phyloP scores from a whole-genome alignment of 2,113 vertebrate species.

The Sciurus niger region DNA sequence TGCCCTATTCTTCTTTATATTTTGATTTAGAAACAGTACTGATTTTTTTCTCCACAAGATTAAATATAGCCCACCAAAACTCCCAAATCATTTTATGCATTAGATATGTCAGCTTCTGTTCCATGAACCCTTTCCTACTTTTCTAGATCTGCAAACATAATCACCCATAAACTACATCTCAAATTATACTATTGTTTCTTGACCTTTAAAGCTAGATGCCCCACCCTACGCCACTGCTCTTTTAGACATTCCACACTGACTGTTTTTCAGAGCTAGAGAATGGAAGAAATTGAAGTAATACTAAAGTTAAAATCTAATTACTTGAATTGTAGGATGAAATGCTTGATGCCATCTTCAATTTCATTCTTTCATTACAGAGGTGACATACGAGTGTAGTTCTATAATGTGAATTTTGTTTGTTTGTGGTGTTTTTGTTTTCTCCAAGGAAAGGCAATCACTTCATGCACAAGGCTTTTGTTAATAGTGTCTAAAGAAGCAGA shows the following conservation, averaged over 20 bases:
- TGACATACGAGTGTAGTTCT: not conserved
- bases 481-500: not conserved
- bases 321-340: conserved; percentile 34
- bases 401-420: not conserved
- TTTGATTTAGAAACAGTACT: not conserved
- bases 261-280: conserved; percentile 38
- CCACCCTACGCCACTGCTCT: not conserved
- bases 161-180: not conserved
- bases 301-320: not conserved
- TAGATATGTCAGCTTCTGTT: not conserved
- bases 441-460: not conserved
- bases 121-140: not conserved
- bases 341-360: not conserved
- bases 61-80: not conserved
- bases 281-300: conserved; percentile 1
- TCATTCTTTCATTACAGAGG: conserved; percentile 35
- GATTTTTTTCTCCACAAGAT: not conserved
- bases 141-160: not conserved
- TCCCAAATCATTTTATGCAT: not conserved
- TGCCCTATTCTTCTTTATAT: not conserved
- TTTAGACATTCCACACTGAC: not conserved
- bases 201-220: conserved; percentile 40
- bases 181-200: conserved; percentile 25
- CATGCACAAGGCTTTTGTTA: not conserved
- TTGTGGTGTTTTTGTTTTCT: not conserved